These are phyloP conservation scores for Papilio polytes DNA, from an alignment of 1,140 invertebrate species.

Conservation along the genomic window DNA sequence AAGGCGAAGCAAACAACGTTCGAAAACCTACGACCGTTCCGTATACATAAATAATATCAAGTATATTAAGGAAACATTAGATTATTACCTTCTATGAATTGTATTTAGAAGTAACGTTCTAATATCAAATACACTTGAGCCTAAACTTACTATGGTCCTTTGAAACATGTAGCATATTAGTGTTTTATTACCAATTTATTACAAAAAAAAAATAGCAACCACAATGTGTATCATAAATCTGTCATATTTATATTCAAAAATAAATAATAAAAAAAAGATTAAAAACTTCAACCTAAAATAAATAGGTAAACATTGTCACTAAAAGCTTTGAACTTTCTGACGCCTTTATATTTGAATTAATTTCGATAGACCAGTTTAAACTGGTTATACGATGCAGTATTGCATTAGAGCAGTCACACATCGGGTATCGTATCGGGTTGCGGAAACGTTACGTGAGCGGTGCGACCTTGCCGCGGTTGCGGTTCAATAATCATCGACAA, in stretches of 20 bases:
- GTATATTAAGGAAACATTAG: slow-evolving; percentile 12
- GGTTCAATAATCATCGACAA: slow-evolving; percentile 54
- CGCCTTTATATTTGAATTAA: not conserved
- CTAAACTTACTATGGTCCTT: not conserved
- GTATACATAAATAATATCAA: slow-evolving; percentile 21
- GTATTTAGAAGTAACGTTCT: not conserved
- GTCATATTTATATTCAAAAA: too few species aligned
- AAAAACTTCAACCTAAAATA: not conserved
- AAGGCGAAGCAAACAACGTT: slow-evolving; percentile 41
- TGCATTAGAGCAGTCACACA: slow-evolving; percentile 19
- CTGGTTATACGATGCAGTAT: not conserved
- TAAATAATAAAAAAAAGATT: not conserved
- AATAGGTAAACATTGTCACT: not conserved
- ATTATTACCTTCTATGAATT: slow-evolving; percentile 3
- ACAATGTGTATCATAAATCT: too few species aligned
- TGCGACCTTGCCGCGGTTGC: slow-evolving; percentile 60
- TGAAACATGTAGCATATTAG: not conserved
- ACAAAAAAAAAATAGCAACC: too few species aligned
- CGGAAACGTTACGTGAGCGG: slow-evolving; percentile 66
- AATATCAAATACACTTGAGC: not conserved
- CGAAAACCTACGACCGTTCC: not conserved
- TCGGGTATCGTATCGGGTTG: slow-evolving; percentile 51
- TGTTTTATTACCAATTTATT: too few species aligned
- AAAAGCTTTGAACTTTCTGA: slow-evolving; percentile 6
- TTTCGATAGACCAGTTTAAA: not conserved